These are phyloP conservation scores for Caenorhabditis drosophilae DNA, from an alignment of 2,888 invertebrate genomes.

Conservation along the genomic window DNA sequence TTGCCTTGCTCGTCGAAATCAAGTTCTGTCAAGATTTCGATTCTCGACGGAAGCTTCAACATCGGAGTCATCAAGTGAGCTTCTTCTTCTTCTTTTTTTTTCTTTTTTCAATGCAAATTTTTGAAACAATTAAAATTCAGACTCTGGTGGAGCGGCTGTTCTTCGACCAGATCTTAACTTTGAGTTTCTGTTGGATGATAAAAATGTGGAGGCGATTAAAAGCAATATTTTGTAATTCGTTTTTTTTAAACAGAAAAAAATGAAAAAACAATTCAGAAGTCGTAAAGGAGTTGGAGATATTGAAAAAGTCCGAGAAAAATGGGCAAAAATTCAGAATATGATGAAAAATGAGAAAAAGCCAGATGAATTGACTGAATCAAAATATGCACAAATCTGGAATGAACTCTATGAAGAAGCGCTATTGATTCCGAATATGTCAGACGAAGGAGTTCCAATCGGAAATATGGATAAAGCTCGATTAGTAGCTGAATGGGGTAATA, in stretches of 20 bases:
- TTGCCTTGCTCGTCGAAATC: too few species aligned
- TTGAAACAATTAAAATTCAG: not conserved
- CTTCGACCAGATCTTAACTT: constrained; percentile 63
- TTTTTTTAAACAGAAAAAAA: not conserved
- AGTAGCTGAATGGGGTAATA: constrained; percentile 43
- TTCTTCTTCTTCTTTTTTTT: too few species aligned
- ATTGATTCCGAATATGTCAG: constrained; percentile 59
- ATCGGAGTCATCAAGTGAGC: too few species aligned
- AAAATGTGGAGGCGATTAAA: constrained; percentile 49
- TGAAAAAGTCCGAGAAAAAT: constrained; percentile 49
- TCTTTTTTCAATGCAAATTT: not conserved
- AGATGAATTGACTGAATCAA: constrained; percentile 36
- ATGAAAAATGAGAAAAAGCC: constrained; percentile 32
- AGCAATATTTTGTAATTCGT: constrained; percentile 43
- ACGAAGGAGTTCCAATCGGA: constrained; percentile 51
- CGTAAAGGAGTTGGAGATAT: constrained; percentile 66
- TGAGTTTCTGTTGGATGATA: constrained; percentile 62
- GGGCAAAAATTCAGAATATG: constrained; percentile 50
- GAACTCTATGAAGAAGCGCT: constrained; percentile 58
- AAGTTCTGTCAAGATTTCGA: too few species aligned
- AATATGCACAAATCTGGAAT: constrained; percentile 54
- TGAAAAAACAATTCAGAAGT: constrained; percentile 11
- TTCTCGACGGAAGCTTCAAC: constrained; percentile 14
- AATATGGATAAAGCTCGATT: constrained; percentile 30
- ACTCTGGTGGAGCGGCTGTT: not conserved